Percentiles rank a stretch among this genome's conserved stretches.
Evolutionary conservation across 2,888 invertebrate species (phyloP).

Genomic region (Drosophila cognata): DNA sequence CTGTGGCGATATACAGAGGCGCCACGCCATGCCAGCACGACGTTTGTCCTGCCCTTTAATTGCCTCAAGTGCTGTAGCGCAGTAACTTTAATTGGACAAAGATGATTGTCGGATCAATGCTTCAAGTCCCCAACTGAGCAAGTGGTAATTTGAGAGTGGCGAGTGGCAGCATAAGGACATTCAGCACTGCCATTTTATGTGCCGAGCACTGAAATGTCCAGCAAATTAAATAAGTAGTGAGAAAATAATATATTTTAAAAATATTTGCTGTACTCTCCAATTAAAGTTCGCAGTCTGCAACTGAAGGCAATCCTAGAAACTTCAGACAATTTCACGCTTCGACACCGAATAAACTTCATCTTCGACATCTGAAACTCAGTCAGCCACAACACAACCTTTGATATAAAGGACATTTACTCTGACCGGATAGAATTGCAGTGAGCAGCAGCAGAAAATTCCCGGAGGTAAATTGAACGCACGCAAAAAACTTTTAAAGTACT

Average conservation of each 20-base stretch:
- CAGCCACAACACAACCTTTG: constrained; percentile 22
- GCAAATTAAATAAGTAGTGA: constrained; percentile 15
- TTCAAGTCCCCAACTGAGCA: constrained; percentile 20
- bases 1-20: constrained; percentile 16
- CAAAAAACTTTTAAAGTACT: background rate
- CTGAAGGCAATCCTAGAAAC: constrained; percentile 20
- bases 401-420: constrained; percentile 23
- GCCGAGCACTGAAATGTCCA: constrained; percentile 23
- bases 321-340: constrained; percentile 45
- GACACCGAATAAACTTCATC: constrained; percentile 22
- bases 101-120: constrained; percentile 57
- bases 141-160: constrained; percentile 3
- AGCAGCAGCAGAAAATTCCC: constrained; percentile 32
- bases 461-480: constrained; percentile 9
- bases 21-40: constrained; percentile 9
- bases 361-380: constrained; percentile 22
- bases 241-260: constrained; percentile 17
- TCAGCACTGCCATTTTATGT: constrained; percentile 9
- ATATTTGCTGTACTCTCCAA: constrained; percentile 19
- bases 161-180: constrained; percentile 7
- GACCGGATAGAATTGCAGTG: constrained; percentile 5
- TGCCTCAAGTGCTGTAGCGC: constrained; percentile 48
- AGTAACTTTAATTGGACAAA: constrained; percentile 64
- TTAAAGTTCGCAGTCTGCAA: constrained; percentile 10
- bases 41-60: constrained; percentile 55